Percentiles rank a stretch among this genome's conserved stretches.
Conservation (phyloP, 2,113 vertebrate genomes). For the Myotis lucifugus region DNA sequence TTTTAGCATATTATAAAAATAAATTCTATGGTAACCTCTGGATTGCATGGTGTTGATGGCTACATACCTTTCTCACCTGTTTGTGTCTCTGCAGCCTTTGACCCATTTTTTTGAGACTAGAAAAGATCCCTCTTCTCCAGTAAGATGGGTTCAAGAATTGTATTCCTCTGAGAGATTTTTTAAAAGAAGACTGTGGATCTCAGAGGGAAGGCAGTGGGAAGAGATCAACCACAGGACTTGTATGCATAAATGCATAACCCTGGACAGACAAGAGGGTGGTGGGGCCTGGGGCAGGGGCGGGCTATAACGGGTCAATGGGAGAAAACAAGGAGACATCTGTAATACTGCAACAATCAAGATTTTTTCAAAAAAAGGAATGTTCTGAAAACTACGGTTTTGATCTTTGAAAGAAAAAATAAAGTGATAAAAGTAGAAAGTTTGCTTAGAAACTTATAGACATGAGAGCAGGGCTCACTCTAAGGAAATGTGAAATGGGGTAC, state of each 20-base stretch:
- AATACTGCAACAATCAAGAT: too few species aligned
- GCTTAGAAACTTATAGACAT: neutral
- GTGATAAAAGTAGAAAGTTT: too few species aligned
- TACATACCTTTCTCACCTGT: fast-evolving
- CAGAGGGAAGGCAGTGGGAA: too few species aligned
- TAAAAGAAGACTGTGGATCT: too few species aligned
- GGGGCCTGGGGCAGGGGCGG: too few species aligned
- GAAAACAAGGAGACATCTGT: too few species aligned
- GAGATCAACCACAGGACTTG: too few species aligned
- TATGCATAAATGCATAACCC: too few species aligned
- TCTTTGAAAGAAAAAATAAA: neutral
- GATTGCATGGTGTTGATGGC: fast-evolving
- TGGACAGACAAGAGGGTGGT: too few species aligned
- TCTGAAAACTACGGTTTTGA: too few species aligned
- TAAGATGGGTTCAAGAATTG: neutral
- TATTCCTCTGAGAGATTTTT: neutral
- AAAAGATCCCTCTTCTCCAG: neutral
- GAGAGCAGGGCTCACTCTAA: neutral
- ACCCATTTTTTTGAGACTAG: neutral
- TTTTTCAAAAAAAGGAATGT: too few species aligned
- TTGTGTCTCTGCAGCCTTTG: neutral
- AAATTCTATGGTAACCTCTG: neutral
- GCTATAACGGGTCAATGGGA: too few species aligned
- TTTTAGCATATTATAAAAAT: neutral
- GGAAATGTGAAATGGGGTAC: neutral